Conservation (phyloP, 1,140 invertebrate species). For the Zaprionus vittiger region DNA sequence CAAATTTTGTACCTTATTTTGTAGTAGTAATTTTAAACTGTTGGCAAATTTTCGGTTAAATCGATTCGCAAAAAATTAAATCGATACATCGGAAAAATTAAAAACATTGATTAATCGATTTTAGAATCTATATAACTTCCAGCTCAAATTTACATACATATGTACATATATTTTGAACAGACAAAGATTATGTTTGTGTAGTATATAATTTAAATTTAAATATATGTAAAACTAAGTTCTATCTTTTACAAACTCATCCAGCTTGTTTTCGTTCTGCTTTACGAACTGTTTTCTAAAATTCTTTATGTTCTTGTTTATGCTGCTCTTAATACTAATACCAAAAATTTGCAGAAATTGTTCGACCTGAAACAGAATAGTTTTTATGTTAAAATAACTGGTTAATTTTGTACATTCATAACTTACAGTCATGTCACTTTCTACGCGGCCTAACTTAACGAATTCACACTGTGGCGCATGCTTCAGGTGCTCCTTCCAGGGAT, state of each 20-base stretch:
- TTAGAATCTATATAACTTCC: too few relatives aligned
- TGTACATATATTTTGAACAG: neutral
- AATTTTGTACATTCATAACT: neutral
- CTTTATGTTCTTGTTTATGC: slow-evolving; percentile 51
- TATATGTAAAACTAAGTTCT: slow-evolving; percentile 32
- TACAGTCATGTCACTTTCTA: slow-evolving; percentile 86
- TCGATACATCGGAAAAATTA: too few relatives aligned
- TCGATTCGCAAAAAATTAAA: too few relatives aligned
- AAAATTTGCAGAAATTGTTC: slow-evolving; percentile 63
- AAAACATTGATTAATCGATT: too few relatives aligned
- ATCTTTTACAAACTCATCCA: slow-evolving; percentile 44
- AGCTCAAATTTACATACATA: too few relatives aligned
- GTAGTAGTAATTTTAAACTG: too few relatives aligned
- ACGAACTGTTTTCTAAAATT: slow-evolving; percentile 45
- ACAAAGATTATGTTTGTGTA: neutral
- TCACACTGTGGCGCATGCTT: slow-evolving; percentile 87
- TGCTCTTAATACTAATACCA: slow-evolving; percentile 47
- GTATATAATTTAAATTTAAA: too few relatives aligned
- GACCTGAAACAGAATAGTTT: slow-evolving; percentile 28
- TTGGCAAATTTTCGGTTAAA: too few relatives aligned
- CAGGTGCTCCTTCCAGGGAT: slow-evolving; percentile 89
- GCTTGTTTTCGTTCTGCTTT: slow-evolving; percentile 41
- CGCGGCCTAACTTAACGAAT: slow-evolving; percentile 86
- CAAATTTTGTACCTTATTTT: too few relatives aligned
- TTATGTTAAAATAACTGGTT: neutral